Evolutionary conservation across 2,113 vertebrate genomes (phyloP).

Genomic region (Gambusia holbrooki): DNA sequence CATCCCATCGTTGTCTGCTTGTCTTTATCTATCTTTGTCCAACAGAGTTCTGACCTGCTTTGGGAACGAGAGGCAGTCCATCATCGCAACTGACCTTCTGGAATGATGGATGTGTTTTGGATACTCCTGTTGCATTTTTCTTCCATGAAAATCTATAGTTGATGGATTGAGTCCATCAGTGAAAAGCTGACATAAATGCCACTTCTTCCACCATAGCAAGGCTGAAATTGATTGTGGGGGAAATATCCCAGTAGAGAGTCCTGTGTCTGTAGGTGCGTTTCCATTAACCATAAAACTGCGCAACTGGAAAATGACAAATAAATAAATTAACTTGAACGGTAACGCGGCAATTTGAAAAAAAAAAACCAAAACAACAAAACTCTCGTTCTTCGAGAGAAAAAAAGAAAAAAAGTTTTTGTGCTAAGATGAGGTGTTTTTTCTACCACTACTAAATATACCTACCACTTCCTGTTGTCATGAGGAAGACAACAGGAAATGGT

Average conservation of each 20-base stretch:
- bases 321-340: too few species aligned
- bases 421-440: too few species aligned
- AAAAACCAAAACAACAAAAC: too few species aligned
- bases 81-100: neutral
- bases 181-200: neutral
- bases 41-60: constrained; percentile 12
- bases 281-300: too few species aligned
- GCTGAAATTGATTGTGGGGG: neutral
- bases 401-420: too few species aligned
- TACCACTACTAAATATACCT: too few species aligned
- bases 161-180: neutral
- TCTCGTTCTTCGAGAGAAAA: too few species aligned
- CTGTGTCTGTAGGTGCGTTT: neutral
- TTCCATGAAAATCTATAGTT: neutral
- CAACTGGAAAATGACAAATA: too few species aligned
- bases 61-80: neutral
- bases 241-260: neutral
- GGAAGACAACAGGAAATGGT: too few species aligned
- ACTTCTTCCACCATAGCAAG: neutral
- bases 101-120: neutral
- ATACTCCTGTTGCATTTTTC: neutral
- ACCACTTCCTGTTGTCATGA: too few species aligned
- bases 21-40: constrained; percentile 18
- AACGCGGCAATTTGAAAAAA: too few species aligned
- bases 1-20: constrained; percentile 5